Evolutionary conservation across 1,140 invertebrate genomes (phyloP).

Genomic region (Camponotus vicinus): DNA sequence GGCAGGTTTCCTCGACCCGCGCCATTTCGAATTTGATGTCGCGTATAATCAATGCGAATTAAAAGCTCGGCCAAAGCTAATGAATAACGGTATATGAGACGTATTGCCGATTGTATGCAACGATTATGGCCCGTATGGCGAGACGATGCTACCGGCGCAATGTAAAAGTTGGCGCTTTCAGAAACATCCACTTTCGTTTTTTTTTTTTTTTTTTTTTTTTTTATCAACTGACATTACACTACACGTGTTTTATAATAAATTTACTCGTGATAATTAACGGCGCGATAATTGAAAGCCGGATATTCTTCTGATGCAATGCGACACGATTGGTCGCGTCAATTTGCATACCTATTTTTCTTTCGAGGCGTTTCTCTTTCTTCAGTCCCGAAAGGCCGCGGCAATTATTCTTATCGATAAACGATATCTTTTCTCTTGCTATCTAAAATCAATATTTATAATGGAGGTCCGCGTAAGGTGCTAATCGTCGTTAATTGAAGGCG

Average conservation of each 20-base stretch:
- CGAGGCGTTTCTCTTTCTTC: not conserved
- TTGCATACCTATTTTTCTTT: conserved; percentile 11
- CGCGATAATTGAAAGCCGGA: not conserved
- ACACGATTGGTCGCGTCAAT: conserved; percentile 5
- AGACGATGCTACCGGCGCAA: not conserved
- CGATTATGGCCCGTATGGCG: not conserved
- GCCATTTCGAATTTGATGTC: not conserved
- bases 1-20: not conserved
- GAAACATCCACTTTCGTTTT: not conserved
- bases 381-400: not conserved
- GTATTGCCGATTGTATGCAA: conserved; percentile 1
- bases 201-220: not conserved
- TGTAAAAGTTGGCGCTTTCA: not conserved
- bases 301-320: not conserved
- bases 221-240: not conserved
- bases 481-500: conserved; percentile 28
- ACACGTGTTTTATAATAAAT: not conserved
- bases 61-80: conserved; percentile 1
- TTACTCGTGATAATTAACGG: not conserved
- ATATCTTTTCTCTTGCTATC: conserved; percentile 24
- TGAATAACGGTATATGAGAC: conserved; percentile 17
- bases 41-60: conserved; percentile 14
- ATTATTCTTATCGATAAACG: conserved; percentile 38
- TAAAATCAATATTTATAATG: conserved; percentile 35
- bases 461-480: conserved; percentile 17